Evolutionary conservation across 1,140 invertebrate species (phyloP), one percentile per base, ranked within the genome.

Genomic region (Pissodes strobi): DNA sequence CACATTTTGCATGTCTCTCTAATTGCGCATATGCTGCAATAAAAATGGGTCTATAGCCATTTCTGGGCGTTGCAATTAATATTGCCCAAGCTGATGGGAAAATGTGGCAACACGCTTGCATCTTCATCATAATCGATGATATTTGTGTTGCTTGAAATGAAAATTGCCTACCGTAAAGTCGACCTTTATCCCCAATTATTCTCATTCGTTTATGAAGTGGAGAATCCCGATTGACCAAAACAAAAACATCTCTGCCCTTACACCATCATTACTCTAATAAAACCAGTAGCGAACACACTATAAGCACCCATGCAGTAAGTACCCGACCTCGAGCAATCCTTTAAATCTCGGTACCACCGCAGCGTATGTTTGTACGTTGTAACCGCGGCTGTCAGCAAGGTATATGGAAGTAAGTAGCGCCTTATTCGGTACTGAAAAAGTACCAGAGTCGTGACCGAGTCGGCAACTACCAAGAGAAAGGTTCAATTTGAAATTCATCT

Each of bases 371-470:
- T 56, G 53, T 56, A 25, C 21, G 53, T 56, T 56, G 53, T 56
- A 55, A 55, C 52, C 52, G 52, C 52, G 34, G 52, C 52, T 55
- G 52, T 55, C 52, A 55, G 52, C 52, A 55, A 55, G 52, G 10
- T 55, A 55, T 55, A 55, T 55, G 53, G 53, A 41, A 41, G 53
- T 41, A 56, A 56, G 53, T 56, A 56, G 53, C 53, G 53, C 53
- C 53, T 56, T 56, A 56, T 56, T 56, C 38, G 38, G 53, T 56
- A 56, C 53, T 56, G 53, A 56, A 56, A 41, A 56, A 56, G 23
- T 56, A 37, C 15, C 34, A 41, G 17, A 56, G 37, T 56, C 53
- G 53, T 56, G 53, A 56, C 53, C 21, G 53, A 25, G 53, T 25
- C 53, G 53, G 53, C 53, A 19, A 56, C 19, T 43, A 56, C 37